Evolutionary conservation across 2,888 invertebrate species (phyloP), one percentile per base, ranked within the genome.

Genomic region (Phalangium opilio): DNA sequence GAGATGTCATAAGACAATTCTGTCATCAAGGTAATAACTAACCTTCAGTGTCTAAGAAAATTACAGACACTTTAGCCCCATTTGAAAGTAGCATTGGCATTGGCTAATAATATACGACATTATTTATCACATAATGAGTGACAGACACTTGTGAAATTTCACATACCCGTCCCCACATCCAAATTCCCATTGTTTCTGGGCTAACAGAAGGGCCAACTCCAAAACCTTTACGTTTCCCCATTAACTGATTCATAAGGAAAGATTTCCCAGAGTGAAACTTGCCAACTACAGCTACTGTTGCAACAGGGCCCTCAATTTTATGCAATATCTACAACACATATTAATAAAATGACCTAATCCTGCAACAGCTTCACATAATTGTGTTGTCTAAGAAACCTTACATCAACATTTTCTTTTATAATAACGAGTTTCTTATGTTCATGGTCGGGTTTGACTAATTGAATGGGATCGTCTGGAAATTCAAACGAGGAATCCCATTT

Each of bases 261-360:
- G 56, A 57, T 50, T 57, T 57, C 17, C 57, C 57, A 2, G 57
- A 57, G 44, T 57, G 57, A 45, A 53, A 57, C 43, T 57, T 57
- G 20, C 57, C 57, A 14, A 57, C 57, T 10, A 57, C 57, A 34
- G 57, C 54, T 3, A 57, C 50, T 21, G 48, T 51, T 11, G 53
- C 54, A 33, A 57, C 56, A 5, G 56, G 51, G 10, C 48, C 50
- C 4, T 18, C 19, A n/a, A 57, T 55, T 36, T 43, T 41, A 21
- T 50, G 43, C 27, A 57, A 44, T n/a, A 57, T 42, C 52, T 54
- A 21, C 11, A 41, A 43, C 34, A 44, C 21, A 51, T 11, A 32
- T 1, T 34, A 35, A 34, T n/a, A 12, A 18, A n/a, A 12, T 20
- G 11, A 41, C 27, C 40, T 14, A n/a, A n/a, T n/a, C n/a, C n/a